Evolutionary conservation across 2,113 vertebrate species (phyloP).

Genomic region (Hemiprocne comata): DNA sequence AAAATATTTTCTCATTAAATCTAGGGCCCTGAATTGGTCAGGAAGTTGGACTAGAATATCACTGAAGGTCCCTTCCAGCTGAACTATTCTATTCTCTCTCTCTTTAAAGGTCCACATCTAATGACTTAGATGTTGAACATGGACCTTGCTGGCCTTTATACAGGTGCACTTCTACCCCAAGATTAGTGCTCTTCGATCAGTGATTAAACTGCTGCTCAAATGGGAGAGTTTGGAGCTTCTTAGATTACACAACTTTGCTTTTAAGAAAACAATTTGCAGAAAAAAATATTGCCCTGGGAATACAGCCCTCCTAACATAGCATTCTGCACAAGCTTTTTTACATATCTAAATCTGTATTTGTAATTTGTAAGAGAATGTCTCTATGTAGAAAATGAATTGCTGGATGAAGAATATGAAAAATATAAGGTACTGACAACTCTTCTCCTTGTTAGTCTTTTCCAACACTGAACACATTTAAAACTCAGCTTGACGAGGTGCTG

Average conservation of each 20-base stretch:
- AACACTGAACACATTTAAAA: not conserved
- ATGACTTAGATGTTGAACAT: not conserved
- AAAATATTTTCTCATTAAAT: not conserved
- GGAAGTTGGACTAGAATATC: not conserved
- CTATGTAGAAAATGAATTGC: not conserved
- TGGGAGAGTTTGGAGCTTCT: fast-evolving
- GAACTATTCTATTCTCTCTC: not conserved
- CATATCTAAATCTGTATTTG: not conserved
- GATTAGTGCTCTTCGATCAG: not conserved
- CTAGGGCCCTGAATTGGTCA: not conserved
- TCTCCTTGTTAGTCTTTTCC: not conserved
- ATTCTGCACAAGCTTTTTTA: not conserved
- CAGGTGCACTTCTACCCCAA: not conserved
- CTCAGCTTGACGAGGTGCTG: too few relatives aligned
- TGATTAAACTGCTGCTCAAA: not conserved
- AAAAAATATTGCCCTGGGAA: not conserved
- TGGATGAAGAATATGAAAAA: not conserved
- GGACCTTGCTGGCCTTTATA: not conserved
- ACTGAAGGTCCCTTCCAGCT: not conserved
- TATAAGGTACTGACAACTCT: not conserved
- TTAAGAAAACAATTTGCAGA: not conserved
- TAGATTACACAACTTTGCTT: not conserved
- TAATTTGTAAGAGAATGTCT: not conserved
- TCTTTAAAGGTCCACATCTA: not conserved
- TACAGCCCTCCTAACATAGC: not conserved